These are phyloP conservation scores for Pyrocephalus nanus DNA, from an alignment of 2,797 vertebrate species.

Conservation along the genomic window DNA sequence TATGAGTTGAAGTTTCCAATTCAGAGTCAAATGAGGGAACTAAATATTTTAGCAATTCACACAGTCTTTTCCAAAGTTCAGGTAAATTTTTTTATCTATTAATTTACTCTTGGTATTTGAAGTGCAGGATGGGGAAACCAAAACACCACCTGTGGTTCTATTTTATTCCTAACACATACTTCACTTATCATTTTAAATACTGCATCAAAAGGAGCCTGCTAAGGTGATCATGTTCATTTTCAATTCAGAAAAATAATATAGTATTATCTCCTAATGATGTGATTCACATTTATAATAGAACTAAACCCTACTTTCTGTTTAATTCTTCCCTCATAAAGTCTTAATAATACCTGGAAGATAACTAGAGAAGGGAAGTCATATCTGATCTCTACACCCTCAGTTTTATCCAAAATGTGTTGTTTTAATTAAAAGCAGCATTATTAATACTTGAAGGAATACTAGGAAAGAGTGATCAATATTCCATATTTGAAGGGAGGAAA, in stretches of 20 bases:
- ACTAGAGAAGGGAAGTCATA: neutral
- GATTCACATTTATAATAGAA: conserved; percentile 61
- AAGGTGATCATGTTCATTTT: conserved; percentile 59
- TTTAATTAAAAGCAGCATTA: conserved; percentile 44
- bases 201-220: conserved; percentile 53
- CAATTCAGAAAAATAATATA: conserved; percentile 70
- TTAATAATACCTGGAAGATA: conserved; percentile 44
- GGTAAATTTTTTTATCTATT: neutral
- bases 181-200: conserved; percentile 60
- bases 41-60: conserved; percentile 58
- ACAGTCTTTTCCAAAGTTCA: conserved; percentile 17
- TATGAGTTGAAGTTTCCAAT: conserved; percentile 6
- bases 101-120: conserved; percentile 49
- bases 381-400: conserved; percentile 12
- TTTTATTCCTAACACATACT: conserved; percentile 56
- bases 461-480: neutral
- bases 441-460: conserved; percentile 7
- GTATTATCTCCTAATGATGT: conserved; percentile 58
- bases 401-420: conserved; percentile 27
- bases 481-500: neutral
- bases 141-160: conserved; percentile 63
- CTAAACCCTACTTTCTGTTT: conserved; percentile 21
- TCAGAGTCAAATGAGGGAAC: conserved; percentile 24
- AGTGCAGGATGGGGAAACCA: conserved; percentile 2
- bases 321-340: conserved; percentile 8